These are phyloP conservation scores for Pinna nobilis DNA, from an alignment of 1,140 invertebrate genomes.

Conservation along the genomic window DNA sequence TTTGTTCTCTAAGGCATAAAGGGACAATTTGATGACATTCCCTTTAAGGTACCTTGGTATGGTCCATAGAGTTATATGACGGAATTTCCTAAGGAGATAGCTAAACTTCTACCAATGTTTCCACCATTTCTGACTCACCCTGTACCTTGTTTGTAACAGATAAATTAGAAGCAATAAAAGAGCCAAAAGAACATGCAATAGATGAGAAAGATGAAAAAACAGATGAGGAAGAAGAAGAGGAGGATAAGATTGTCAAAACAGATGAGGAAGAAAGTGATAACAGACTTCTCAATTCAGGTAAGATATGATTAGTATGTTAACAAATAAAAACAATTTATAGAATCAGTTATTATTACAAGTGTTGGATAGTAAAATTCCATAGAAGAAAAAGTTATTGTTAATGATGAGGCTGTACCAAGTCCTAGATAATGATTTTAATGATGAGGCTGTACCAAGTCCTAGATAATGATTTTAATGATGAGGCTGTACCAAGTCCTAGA, in stretches of 20 bases:
- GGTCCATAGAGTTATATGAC: too few species aligned
- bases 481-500: not conserved
- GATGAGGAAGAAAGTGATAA: slow-evolving; percentile 2
- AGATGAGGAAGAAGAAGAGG: slow-evolving; percentile 24
- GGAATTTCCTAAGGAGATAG: too few species aligned
- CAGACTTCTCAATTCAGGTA: not conserved
- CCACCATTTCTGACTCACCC: not conserved
- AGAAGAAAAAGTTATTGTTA: too few species aligned
- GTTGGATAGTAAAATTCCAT: too few species aligned
- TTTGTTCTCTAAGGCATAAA: too few species aligned
- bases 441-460: not conserved
- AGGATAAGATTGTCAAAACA: slow-evolving; percentile 13
- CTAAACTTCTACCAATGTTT: not conserved
- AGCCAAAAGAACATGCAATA: slow-evolving; percentile 26
- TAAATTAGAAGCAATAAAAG: slow-evolving; percentile 45
- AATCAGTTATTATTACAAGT: too few species aligned
- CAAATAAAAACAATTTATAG: slow-evolving; percentile 3
- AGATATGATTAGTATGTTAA: slow-evolving; percentile 4
- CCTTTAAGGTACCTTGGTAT: too few species aligned
- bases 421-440: not conserved
- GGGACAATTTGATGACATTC: too few species aligned
- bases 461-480: not conserved
- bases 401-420: slow-evolving; percentile 1
- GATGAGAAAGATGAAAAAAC: slow-evolving; percentile 57
- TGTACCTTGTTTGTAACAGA: slow-evolving; percentile 14